phyloP scores from a whole-genome alignment of 2,888 invertebrate species.

The Pelosia muscerda region DNA sequence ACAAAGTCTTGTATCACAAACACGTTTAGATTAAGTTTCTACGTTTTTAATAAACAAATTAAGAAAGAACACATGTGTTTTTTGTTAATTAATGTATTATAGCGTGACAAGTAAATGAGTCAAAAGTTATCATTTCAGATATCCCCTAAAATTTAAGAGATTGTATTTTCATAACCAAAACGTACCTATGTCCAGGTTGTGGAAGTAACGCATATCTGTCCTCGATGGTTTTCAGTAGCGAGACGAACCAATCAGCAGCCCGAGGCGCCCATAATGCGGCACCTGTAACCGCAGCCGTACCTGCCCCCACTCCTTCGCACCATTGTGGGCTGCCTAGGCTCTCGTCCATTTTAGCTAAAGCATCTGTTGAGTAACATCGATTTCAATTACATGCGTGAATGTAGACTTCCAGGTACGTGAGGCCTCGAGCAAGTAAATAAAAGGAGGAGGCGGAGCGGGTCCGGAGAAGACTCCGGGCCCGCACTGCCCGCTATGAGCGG shows the following conservation, averaged over 20 bases:
- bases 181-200: slow-evolving; percentile 92
- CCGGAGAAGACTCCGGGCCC: too few species aligned
- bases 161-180: background rate
- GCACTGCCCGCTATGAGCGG: too few species aligned
- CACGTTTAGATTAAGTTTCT: too few species aligned
- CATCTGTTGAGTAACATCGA: slow-evolving; percentile 87
- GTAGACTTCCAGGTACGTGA: background rate
- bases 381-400: background rate
- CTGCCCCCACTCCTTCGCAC: slow-evolving; percentile 88
- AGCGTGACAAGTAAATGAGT: background rate
- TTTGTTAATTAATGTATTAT: too few species aligned
- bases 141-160: background rate
- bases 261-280: slow-evolving; percentile 93
- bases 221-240: slow-evolving; percentile 94
- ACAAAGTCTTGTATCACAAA: too few species aligned
- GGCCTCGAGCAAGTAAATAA: too few species aligned
- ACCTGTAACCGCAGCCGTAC: slow-evolving; percentile 78
- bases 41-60: too few species aligned
- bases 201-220: slow-evolving; percentile 94
- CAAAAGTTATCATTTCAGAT: too few species aligned
- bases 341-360: slow-evolving; percentile 95
- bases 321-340: slow-evolving; percentile 91
- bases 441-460: too few species aligned
- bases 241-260: slow-evolving; percentile 95
- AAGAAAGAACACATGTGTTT: too few species aligned